Percentiles rank a stretch among this genome's conserved stretches.
Conservation (phyloP, 2,888 invertebrate genomes). For the Brenthis hecate region DNA sequence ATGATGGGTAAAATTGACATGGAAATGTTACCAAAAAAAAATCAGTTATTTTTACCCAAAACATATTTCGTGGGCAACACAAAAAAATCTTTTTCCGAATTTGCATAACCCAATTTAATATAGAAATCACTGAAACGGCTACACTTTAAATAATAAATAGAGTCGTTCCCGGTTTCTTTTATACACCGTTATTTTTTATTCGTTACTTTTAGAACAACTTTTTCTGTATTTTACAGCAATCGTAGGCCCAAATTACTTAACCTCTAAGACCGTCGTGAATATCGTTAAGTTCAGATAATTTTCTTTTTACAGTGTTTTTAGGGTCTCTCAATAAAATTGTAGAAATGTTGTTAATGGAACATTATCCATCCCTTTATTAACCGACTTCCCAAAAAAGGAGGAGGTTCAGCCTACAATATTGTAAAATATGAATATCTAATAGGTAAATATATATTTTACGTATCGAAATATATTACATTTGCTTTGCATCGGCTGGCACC, state of each 20-base stretch:
- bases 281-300: neutral
- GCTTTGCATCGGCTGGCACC: too few relatives aligned
- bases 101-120: conserved; percentile 18
- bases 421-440: too few relatives aligned
- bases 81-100: conserved; percentile 6
- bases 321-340: neutral
- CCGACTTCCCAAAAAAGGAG: too few relatives aligned
- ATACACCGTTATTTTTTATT: conserved; percentile 21
- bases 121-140: conserved; percentile 21
- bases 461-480: too few relatives aligned
- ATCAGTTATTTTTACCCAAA: neutral
- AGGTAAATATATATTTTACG: too few relatives aligned
- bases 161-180: conserved; percentile 17
- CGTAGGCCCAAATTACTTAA: conserved; percentile 6
- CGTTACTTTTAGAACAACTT: conserved; percentile 3
- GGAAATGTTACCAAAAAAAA: neutral
- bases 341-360: neutral
- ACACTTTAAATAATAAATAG: conserved; percentile 29
- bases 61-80: neutral
- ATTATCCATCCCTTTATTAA: too few relatives aligned
- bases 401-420: too few relatives aligned
- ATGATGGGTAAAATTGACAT: neutral
- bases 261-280: conserved; percentile 1
- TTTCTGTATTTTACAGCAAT: conserved; percentile 10
- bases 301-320: conserved; percentile 5